Evolutionary conservation across 2,888 invertebrate genomes (phyloP).

Genomic region (Ptilodon capucinus): DNA sequence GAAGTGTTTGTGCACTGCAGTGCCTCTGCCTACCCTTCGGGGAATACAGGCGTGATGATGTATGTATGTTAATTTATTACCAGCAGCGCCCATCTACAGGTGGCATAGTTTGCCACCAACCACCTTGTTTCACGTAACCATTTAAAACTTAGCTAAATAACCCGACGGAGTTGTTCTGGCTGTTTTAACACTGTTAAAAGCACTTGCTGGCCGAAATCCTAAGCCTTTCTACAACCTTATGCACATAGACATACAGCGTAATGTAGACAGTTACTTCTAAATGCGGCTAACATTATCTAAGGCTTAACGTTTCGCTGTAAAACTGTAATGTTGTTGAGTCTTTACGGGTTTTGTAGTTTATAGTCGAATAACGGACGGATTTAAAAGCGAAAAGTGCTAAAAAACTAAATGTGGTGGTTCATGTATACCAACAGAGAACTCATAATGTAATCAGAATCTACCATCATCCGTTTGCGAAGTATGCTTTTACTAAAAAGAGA

Average conservation of each 20-base stretch:
- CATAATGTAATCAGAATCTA: too few relatives aligned
- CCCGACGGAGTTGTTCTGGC: slow-evolving; percentile 32
- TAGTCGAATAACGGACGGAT: not conserved
- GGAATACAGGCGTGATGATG: too few relatives aligned
- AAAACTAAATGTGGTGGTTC: too few relatives aligned
- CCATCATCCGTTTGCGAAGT: too few relatives aligned
- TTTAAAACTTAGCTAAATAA: slow-evolving; percentile 64
- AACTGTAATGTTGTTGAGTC: slow-evolving; percentile 6
- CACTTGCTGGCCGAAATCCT: slow-evolving; percentile 38
- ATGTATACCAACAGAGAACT: too few relatives aligned
- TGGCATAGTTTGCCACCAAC: slow-evolving; percentile 57
- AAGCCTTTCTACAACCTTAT: slow-evolving; percentile 28
- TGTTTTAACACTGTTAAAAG: slow-evolving; percentile 50
- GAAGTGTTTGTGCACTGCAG: too few relatives aligned
- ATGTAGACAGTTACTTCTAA: slow-evolving; percentile 30
- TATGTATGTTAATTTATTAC: too few relatives aligned
- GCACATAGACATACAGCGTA: too few relatives aligned
- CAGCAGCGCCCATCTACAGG: too few relatives aligned
- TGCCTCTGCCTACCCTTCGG: too few relatives aligned
- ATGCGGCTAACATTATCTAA: slow-evolving; percentile 15
- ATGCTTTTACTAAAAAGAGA: too few relatives aligned
- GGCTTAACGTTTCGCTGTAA: slow-evolving; percentile 13
- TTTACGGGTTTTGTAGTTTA: not conserved
- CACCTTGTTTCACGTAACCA: slow-evolving; percentile 57
- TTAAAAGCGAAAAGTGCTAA: not conserved